These are phyloP conservation scores for Hyles euphorbiae DNA, from an alignment of 1,140 invertebrate genomes.

Conservation along the genomic window DNA sequence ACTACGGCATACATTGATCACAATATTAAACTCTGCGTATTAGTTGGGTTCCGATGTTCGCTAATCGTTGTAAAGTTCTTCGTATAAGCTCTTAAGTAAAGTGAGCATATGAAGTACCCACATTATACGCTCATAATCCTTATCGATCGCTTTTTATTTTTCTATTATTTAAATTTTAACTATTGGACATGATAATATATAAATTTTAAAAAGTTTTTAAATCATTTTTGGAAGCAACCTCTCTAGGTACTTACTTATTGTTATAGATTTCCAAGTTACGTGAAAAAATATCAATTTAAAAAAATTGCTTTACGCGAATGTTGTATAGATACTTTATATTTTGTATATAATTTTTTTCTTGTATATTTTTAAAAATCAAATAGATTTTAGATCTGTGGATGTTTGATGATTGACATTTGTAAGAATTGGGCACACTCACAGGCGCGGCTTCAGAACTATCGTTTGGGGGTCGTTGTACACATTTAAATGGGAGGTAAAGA, in stretches of 20 bases:
- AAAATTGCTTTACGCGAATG: conserved; percentile 47
- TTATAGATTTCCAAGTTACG: conserved; percentile 43
- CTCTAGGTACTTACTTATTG: conserved; percentile 62
- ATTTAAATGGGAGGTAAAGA: no score
- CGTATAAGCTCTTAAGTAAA: no score
- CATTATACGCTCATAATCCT: no score
- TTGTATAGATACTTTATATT: conserved; percentile 70
- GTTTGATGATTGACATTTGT: conserved; percentile 20
- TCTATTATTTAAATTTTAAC: conserved; percentile 32
- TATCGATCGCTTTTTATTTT: no score
- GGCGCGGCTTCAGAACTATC: conserved; percentile 9
- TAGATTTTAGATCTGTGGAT: conserved; percentile 59
- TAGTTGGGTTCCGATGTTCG: no score
- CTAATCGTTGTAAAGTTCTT: no score
- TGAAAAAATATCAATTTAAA: conserved; percentile 4
- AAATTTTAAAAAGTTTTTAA: conserved; percentile 23
- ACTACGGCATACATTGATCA: no score
- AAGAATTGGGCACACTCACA: conserved; percentile 25
- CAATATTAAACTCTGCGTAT: no score
- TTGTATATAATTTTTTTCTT: conserved; percentile 69
- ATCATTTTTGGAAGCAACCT: conserved; percentile 24
- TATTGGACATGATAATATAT: conserved; percentile 30
- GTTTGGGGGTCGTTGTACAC: no score
- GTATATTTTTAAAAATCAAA: conserved; percentile 62
- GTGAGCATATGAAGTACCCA: no score